Evolutionary conservation across 1,140 invertebrate genomes (phyloP), one percentile per base, ranked within the genome.

Genomic region (Cyclargus thomasi): DNA sequence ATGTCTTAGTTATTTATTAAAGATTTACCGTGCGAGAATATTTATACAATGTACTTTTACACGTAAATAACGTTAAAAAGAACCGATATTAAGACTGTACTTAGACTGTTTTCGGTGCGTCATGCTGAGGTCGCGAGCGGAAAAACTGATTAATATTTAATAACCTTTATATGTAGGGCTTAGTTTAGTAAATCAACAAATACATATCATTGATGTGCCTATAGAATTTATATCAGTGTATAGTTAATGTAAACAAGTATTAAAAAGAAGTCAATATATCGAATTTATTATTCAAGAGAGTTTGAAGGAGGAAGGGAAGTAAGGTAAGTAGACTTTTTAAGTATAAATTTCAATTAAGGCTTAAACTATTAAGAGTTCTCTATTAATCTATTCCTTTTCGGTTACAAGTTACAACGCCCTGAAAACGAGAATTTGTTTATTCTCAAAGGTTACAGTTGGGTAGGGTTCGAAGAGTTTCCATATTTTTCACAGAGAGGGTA

Each of bases 181-280:
- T 69, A 76, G 71, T 67, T 36, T 35, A 76, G 74, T 71, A 82
- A 57, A 14, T 66, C 22, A 59, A 77, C 55, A 70, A 81, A 84
- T 87, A 88, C 86, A 88, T 88, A 88, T 88, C 86, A 88, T 82
- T 73, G 73, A 69, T 83, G 86, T 88, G 86, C 86, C 86, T 88
- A 75, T 83, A 86, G 70, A 11, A 20, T 59, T 59, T 59, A 59
- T 18, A 59, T 20, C 18, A 18, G 53, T 59, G 18, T 18, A 59
- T 11, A 59, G 17, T 59, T 7, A 59, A 2, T 59, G 53, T 55
- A n/a, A n/a, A 59, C 55, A 59, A 59, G 55, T 21, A 21, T 59
- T 59, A 18, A 21, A 59, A 18, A 59, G 20, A 59, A 59, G 55
- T 20, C 20, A 8, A 59, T 59, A 22, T 59, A 59, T 59, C 55